Percentiles rank a stretch among this genome's conserved stretches.
phyloP scores from a whole-genome alignment of 2,888 invertebrate genomes.

The Hypselothyrea guttata region DNA sequence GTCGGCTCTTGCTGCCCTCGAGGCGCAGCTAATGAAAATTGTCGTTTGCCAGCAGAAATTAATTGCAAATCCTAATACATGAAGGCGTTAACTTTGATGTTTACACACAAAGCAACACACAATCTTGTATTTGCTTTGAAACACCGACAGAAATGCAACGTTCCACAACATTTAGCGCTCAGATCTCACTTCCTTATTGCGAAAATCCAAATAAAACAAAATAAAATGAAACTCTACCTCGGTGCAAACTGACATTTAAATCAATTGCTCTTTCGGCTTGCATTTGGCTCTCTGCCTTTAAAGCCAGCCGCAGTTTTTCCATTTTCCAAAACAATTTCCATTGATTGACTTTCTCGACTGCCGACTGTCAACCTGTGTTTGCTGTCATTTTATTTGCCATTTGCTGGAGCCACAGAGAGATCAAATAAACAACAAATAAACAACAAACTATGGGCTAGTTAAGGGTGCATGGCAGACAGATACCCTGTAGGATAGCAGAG shows the following conservation, averaged over 20 bases:
- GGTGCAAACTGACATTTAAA: conserved; percentile 36
- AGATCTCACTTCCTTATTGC: conserved; percentile 1
- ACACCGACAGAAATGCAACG: conserved; percentile 43
- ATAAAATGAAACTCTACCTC: background rate
- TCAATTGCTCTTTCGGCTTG: conserved; percentile 35
- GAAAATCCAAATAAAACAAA: no score
- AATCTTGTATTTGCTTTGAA: conserved; percentile 65
- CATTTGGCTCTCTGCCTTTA: conserved; percentile 26
- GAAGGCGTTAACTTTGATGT: conserved; percentile 61
- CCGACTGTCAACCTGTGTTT: conserved; percentile 37
- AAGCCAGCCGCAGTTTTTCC: conserved; percentile 34
- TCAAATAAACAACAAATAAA: conserved; percentile 14
- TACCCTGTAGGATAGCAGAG: background rate
- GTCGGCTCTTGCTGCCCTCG: conserved; percentile 13
- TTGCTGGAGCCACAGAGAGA: conserved; percentile 3
- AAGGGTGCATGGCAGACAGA: background rate
- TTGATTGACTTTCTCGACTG: conserved; percentile 53
- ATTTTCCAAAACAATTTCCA: conserved; percentile 47
- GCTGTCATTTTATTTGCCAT: conserved; percentile 31
- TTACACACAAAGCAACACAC: conserved; percentile 13
- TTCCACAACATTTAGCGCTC: conserved; percentile 15
- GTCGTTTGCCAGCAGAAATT: conserved; percentile 51
- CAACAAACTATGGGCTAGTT: background rate
- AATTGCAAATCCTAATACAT: conserved; percentile 28
- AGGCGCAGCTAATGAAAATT: conserved; percentile 65